Percentiles rank a stretch among this genome's conserved stretches.
Conservation (phyloP, 2,888 invertebrate genomes). For the Pammene fasciana region DNA sequence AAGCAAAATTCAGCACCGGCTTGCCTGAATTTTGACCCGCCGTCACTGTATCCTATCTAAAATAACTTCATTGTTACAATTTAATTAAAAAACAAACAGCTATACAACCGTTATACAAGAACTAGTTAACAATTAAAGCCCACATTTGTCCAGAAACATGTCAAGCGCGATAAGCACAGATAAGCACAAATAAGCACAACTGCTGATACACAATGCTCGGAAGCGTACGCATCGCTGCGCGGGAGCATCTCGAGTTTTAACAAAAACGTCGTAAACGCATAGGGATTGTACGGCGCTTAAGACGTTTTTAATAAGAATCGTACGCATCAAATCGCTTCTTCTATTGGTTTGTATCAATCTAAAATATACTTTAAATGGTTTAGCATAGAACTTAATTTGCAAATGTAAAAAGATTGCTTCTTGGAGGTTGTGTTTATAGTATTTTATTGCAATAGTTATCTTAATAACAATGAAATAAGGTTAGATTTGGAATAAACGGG, state of each 20-base stretch:
- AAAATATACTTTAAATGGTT: not conserved
- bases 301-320: not conserved
- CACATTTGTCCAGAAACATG: slow-evolving; percentile 38
- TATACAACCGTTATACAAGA: slow-evolving; percentile 27
- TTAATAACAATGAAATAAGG: not conserved
- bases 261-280: slow-evolving; percentile 1
- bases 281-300: not conserved
- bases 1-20: too few species aligned
- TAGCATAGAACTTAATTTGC: not conserved
- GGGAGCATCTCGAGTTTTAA: slow-evolving; percentile 17
- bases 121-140: slow-evolving; percentile 38
- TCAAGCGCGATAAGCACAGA: slow-evolving; percentile 27
- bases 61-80: not conserved
- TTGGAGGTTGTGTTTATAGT: not conserved
- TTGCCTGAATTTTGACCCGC: too few species aligned
- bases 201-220: slow-evolving; percentile 57
- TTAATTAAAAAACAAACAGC: slow-evolving; percentile 12
- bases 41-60: too few species aligned
- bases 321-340: not conserved
- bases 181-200: slow-evolving; percentile 26
- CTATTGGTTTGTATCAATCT: not conserved
- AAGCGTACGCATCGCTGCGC: slow-evolving; percentile 58
- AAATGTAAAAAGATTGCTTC: not conserved
- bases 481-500: not conserved
- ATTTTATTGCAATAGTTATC: not conserved